These are phyloP conservation scores for Andrena marginata DNA, from an alignment of 2,888 invertebrate species.

Conservation along the genomic window DNA sequence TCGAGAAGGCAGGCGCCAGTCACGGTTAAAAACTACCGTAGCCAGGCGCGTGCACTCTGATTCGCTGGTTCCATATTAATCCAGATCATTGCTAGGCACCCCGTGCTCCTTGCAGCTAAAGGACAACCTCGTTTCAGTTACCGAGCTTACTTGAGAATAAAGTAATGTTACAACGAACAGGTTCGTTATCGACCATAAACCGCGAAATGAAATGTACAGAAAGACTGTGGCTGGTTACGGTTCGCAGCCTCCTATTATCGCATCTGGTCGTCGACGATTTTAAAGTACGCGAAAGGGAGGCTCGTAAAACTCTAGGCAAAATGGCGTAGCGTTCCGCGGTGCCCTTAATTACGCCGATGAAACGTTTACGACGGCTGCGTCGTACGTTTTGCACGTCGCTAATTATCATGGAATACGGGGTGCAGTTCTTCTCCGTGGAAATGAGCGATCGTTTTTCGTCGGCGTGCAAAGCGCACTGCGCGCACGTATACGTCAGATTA, in stretches of 20 bases:
- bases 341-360: slow-evolving; percentile 27
- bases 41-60: background rate
- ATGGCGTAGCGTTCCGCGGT: slow-evolving; percentile 6
- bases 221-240: background rate
- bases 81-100: background rate
- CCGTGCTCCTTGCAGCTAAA: background rate
- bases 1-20: background rate
- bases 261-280: background rate
- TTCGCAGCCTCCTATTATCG: background rate
- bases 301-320: background rate
- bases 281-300: background rate
- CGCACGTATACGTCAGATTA: background rate
- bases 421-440: background rate
- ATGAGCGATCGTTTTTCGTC: background rate
- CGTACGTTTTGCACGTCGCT: background rate
- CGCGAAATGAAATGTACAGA: background rate
- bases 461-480: too few relatives aligned
- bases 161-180: background rate
- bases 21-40: background rate
- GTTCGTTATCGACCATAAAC: slow-evolving; percentile 9
- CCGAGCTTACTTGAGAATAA: background rate
- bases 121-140: background rate
- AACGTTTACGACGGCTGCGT: slow-evolving; percentile 20
- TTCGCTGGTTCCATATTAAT: background rate
- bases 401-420: slow-evolving; percentile 14